Evolutionary conservation across 2,113 vertebrate species (phyloP).

Genomic region (Hippocampus abdominalis): DNA sequence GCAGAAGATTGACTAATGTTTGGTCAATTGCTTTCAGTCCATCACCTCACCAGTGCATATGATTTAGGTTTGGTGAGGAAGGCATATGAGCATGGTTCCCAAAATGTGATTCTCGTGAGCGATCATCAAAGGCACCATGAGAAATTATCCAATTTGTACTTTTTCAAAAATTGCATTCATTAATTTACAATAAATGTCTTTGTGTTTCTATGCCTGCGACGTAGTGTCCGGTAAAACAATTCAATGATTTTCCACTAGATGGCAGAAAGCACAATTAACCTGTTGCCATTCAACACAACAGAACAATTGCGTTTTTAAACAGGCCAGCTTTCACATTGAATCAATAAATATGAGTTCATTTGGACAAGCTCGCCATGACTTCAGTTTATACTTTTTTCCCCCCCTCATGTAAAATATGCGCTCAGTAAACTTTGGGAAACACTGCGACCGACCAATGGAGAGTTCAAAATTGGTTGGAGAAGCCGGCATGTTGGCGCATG

Average conservation of each 20-base stretch:
- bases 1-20: too few relatives aligned
- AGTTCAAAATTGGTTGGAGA: background rate
- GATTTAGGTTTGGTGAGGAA: too few relatives aligned
- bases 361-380: background rate
- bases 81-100: too few relatives aligned
- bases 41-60: too few relatives aligned
- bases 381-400: background rate
- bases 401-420: background rate
- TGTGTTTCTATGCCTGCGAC: background rate
- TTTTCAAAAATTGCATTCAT: background rate
- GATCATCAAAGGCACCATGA: too few relatives aligned
- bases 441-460: background rate
- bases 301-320: background rate
- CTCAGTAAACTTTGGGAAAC: background rate
- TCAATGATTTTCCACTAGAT: background rate
- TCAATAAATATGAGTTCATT: background rate
- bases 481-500: constrained; percentile 9
- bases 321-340: background rate
- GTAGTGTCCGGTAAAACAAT: background rate
- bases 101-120: too few relatives aligned
- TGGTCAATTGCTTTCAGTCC: too few relatives aligned
- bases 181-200: background rate
- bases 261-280: background rate
- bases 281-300: background rate
- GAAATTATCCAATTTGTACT: too few relatives aligned